Evolutionary conservation across 2,113 vertebrate species (phyloP), one percentile per base, ranked within the genome.

Genomic region (Cavia aperea): DNA sequence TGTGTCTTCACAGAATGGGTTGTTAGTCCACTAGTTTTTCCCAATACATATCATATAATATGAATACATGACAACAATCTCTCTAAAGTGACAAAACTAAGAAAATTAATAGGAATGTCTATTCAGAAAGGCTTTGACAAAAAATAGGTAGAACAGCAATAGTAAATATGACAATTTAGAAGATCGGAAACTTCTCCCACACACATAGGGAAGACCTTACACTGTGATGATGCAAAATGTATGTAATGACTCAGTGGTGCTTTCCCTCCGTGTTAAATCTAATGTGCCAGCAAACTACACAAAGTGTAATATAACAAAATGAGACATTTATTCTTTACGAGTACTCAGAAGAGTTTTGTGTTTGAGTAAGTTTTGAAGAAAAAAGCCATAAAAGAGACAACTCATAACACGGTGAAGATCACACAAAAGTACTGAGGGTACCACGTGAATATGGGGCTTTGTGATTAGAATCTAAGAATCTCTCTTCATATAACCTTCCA

Each of bases 151-250:
- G 78, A 73, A 1, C 91, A 78, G 66, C 63, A 78, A 93, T 33
- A 78, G 83, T 94, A 93, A 93, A 91, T 73, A 95, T 26, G 43
- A 12, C 21, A 46, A 89, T 86, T 92, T 93, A 73, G 86, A 89
- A 96, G 93, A 96, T 73, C 88, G 92, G 96, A 98, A 98, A 97
- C 95, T 94, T 97, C 97, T 97, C 97, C 96, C 96, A 97, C 96
- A 96, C 95, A 97, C 90, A 96, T 5, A 96, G 87, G 86, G 96
- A 97, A 97, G 95, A 96, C 95, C 95, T 96, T 84, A 65, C 87
- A 86, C 56, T 65, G 79, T 86, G 63, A 93, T 66, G 94, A 96
- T 96, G 92, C 79, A 93, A 88, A 90, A 58, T 43, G 33, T 68
- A 93, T n/a, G 9, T n/a, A 82, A 95, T 96, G 96, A 98, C 94